Percentiles rank a stretch among this genome's conserved stretches.
phyloP scores from a whole-genome alignment of 1,140 invertebrate species.

The Lucilia cuprina region DNA sequence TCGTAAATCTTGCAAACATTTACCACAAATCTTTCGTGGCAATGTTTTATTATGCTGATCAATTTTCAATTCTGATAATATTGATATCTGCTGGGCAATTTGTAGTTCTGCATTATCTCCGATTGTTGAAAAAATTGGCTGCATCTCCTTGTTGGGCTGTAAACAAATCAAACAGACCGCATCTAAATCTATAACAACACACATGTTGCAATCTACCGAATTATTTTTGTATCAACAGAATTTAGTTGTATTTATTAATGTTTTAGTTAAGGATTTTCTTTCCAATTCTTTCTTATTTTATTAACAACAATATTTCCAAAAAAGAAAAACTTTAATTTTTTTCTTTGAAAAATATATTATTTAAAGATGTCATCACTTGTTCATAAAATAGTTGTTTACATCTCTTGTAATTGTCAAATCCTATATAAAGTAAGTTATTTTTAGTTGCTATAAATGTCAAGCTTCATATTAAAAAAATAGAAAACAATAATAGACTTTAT shows the following conservation, averaged over 20 bases:
- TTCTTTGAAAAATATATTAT: no score
- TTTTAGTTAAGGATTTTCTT: not conserved
- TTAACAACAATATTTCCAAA: no score
- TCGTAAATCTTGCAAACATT: conserved; percentile 51
- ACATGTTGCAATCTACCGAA: not conserved
- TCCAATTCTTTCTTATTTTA: not conserved
- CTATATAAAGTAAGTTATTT: no score
- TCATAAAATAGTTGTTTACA: no score
- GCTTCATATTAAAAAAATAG: no score
- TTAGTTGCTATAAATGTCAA: no score
- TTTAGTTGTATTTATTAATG: not conserved
- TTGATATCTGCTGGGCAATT: conserved; percentile 67
- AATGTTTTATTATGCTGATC: conserved; percentile 37
- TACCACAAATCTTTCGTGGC: conserved; percentile 55
- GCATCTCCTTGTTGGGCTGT: conserved; percentile 63
- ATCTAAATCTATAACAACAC: conserved; percentile 64
- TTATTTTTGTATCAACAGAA: not conserved
- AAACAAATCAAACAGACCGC: conserved; percentile 68
- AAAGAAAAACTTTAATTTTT: no score
- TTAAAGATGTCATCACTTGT: no score
- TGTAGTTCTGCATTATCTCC: conserved; percentile 65
- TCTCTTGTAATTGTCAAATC: no score
- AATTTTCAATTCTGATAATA: conserved; percentile 64
- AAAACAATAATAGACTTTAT: no score
- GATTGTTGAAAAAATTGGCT: conserved; percentile 64